These are phyloP conservation scores for Silurus glanis DNA, from an alignment of 2,113 vertebrate species.

Conservation along the genomic window DNA sequence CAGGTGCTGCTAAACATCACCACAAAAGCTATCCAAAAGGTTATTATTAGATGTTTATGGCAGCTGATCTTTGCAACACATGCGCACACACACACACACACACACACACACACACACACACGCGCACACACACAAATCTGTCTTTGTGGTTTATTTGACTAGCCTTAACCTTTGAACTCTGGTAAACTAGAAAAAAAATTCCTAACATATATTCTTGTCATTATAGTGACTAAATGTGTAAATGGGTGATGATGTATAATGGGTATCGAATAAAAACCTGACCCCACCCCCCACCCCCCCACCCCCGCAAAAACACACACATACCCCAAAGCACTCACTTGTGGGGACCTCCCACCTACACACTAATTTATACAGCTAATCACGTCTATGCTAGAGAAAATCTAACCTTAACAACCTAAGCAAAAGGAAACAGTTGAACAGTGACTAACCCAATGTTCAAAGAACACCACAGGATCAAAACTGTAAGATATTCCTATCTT, in stretches of 20 bases:
- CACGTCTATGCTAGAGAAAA: background rate
- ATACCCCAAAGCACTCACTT: background rate
- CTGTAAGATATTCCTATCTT: background rate
- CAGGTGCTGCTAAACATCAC: background rate
- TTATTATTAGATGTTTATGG: background rate
- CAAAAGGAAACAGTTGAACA: background rate
- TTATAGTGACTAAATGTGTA: background rate
- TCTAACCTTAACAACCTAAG: background rate
- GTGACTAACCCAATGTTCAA: background rate
- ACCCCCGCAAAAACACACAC: background rate
- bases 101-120: background rate
- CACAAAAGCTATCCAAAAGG: conserved; percentile 13
- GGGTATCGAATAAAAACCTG: background rate
- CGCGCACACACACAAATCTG: conserved; percentile 8
- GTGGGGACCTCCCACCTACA: background rate
- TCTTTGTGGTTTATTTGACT: background rate
- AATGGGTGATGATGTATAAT: background rate
- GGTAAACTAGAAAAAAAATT: background rate
- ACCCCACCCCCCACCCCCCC: background rate
- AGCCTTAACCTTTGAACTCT: background rate
- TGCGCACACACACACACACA: conserved; percentile 6
- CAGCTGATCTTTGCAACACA: conserved; percentile 21
- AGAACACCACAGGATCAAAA: background rate
- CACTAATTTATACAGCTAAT: background rate
- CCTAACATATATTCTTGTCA: background rate